phyloP scores from a whole-genome alignment of 2,797 vertebrate genomes.

The Otus scops region DNA sequence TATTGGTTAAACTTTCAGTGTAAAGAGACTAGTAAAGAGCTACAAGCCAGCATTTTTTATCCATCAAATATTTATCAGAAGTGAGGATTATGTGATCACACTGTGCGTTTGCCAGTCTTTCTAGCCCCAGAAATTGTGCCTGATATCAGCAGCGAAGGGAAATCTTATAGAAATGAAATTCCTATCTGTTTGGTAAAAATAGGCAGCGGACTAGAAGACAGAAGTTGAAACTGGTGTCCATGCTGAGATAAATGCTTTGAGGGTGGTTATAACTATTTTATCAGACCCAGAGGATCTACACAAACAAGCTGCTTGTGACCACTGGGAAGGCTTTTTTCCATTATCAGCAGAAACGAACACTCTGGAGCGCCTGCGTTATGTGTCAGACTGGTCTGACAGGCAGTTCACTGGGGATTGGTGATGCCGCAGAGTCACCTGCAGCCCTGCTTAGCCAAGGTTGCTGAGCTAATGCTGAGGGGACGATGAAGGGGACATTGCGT shows the following conservation, averaged over 20 bases:
- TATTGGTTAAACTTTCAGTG: not conserved
- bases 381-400: not conserved
- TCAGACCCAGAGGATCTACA: not conserved
- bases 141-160: not conserved
- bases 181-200: not conserved
- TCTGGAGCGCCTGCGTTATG: accelerated
- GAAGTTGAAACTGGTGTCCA: not conserved
- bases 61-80: not conserved
- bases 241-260: not conserved
- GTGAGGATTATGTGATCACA: not conserved
- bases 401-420: not conserved
- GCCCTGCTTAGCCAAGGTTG: not conserved
- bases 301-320: not conserved
- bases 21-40: not conserved
- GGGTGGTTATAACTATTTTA: not conserved
- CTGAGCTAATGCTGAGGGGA: not conserved
- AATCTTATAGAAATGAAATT: not conserved
- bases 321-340: not conserved
- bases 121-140: not conserved
- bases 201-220: not conserved
- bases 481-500: accelerated
- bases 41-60: not conserved
- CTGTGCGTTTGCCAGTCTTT: not conserved
- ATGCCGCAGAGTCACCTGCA: not conserved
- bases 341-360: not conserved